These are phyloP conservation scores for Cavia porcellus DNA, from an alignment of 2,113 vertebrate species.

Conservation along the genomic window DNA sequence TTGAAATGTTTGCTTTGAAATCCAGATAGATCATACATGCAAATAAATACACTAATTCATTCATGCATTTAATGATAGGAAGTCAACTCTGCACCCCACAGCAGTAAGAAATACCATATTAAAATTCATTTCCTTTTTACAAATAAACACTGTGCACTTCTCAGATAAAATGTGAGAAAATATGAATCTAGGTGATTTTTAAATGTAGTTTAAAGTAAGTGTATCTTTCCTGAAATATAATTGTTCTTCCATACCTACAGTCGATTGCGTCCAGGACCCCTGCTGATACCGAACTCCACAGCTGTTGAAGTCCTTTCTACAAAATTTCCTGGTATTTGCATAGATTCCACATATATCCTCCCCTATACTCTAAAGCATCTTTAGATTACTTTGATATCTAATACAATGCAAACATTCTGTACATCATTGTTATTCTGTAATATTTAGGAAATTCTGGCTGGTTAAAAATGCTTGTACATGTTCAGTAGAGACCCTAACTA, in stretches of 20 bases:
- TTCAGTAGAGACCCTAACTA: background rate
- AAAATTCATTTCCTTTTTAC: slow-evolving; percentile 81
- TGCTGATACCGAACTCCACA: background rate
- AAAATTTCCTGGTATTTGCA: background rate
- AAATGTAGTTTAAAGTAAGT: slow-evolving; percentile 75
- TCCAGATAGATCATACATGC: slow-evolving; percentile 83
- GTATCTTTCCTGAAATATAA: slow-evolving; percentile 61
- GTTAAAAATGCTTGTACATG: background rate
- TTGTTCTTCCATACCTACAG: background rate
- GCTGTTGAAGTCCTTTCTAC: background rate
- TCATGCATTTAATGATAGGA: slow-evolving; percentile 84
- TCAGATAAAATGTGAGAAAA: slow-evolving; percentile 80
- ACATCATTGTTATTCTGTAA: background rate
- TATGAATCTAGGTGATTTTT: slow-evolving; percentile 71
- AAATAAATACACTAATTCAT: slow-evolving; percentile 84
- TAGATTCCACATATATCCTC: background rate
- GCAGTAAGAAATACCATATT: slow-evolving; percentile 76
- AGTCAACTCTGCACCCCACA: slow-evolving; percentile 81
- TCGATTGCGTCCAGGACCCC: background rate
- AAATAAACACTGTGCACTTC: slow-evolving; percentile 82
- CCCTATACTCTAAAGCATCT: background rate
- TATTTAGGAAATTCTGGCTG: background rate
- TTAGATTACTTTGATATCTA: background rate
- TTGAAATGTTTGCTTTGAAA: slow-evolving; percentile 87
- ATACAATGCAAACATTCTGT: background rate